Evolutionary conservation across 2,797 vertebrate genomes (phyloP).

Genomic region (Salmo trutta): DNA sequence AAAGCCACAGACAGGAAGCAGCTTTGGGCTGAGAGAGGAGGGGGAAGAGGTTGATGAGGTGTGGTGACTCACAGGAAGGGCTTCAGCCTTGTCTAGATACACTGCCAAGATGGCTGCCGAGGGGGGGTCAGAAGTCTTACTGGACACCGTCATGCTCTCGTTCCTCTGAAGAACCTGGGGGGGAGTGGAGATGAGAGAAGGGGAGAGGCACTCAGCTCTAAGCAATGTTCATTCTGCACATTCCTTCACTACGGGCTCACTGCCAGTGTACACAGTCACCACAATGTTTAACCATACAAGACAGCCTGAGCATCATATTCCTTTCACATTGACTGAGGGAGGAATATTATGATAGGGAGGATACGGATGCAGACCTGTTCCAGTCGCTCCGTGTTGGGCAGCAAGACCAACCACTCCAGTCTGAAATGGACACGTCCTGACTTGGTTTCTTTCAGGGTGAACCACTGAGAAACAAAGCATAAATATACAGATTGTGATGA

Average conservation of each 20-base stretch:
- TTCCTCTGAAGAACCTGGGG: constrained; percentile 84
- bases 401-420: constrained; percentile 87
- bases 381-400: constrained; percentile 76
- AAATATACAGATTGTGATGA: background rate
- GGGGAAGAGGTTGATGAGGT: constrained; percentile 11
- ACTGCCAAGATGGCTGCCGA: constrained; percentile 88
- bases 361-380: constrained; percentile 77
- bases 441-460: constrained; percentile 80
- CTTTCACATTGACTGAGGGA: background rate
- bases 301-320: background rate
- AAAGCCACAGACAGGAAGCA: constrained; percentile 60
- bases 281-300: background rate
- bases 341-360: background rate
- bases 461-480: constrained; percentile 78
- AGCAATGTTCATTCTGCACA: background rate
- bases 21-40: constrained; percentile 24
- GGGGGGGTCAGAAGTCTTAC: constrained; percentile 78
- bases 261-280: background rate
- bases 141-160: constrained; percentile 58
- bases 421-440: constrained; percentile 84
- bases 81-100: constrained; percentile 92
- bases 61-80: constrained; percentile 87
- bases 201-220: background rate
- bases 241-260: constrained; percentile 4
- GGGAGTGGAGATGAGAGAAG: background rate